phyloP scores from a whole-genome alignment of 2,888 invertebrate genomes.

The Latheticus oryzae region DNA sequence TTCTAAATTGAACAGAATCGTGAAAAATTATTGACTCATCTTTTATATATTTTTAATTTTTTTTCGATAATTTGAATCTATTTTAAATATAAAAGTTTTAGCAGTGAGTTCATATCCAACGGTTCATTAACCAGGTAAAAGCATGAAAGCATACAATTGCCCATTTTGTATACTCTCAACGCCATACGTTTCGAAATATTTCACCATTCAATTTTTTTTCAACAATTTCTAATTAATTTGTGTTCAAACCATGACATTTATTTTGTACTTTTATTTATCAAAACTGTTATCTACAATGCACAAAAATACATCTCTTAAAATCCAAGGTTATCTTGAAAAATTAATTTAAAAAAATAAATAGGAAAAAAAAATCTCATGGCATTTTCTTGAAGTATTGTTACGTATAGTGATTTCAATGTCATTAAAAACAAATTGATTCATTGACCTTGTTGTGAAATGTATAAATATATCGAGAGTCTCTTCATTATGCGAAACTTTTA shows the following conservation, averaged over 20 bases:
- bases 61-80: not conserved
- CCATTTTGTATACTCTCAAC: slow-evolving; percentile 39
- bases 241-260: slow-evolving; percentile 15
- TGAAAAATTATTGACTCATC: too few relatives aligned
- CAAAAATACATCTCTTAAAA: too few relatives aligned
- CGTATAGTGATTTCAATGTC: too few relatives aligned
- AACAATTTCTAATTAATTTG: slow-evolving; percentile 31
- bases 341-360: too few relatives aligned
- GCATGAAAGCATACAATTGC: slow-evolving; percentile 37
- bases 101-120: too few relatives aligned
- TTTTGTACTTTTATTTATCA: too few relatives aligned
- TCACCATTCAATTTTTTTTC: slow-evolving; percentile 27
- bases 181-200: slow-evolving; percentile 31
- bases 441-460: slow-evolving; percentile 28
- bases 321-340: too few relatives aligned
- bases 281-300: too few relatives aligned
- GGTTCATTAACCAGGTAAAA: slow-evolving; percentile 40
- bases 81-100: slow-evolving; percentile 21
- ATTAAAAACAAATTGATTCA: slow-evolving; percentile 33
- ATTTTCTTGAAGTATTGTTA: too few relatives aligned
- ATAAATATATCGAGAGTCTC: slow-evolving; percentile 16
- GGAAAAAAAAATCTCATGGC: too few relatives aligned
- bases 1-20: too few relatives aligned
- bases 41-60: slow-evolving; percentile 3
- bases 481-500: slow-evolving; percentile 13